These are phyloP conservation scores for Sinelater perroti DNA, from an alignment of 2,888 invertebrate species.

Conservation along the genomic window DNA sequence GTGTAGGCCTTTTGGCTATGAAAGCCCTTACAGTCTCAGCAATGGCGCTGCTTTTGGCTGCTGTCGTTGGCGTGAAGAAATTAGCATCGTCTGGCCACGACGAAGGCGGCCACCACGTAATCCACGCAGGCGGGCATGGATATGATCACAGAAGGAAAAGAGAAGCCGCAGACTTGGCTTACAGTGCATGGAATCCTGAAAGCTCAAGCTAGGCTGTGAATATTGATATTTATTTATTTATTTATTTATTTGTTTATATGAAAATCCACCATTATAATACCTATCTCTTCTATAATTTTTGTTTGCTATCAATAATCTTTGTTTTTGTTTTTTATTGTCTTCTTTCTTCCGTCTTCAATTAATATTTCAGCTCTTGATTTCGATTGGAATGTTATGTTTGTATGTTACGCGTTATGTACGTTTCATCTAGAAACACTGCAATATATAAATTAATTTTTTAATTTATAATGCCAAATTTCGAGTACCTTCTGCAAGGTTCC, in stretches of 20 bases:
- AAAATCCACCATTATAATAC: too few relatives aligned
- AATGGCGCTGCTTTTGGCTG: slow-evolving; percentile 77
- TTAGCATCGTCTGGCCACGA: slow-evolving; percentile 66
- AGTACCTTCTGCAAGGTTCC: slow-evolving; percentile 5
- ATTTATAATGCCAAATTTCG: slow-evolving; percentile 19
- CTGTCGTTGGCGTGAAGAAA: slow-evolving; percentile 79
- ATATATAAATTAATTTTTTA: slow-evolving; percentile 25
- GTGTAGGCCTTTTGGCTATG: slow-evolving; percentile 79
- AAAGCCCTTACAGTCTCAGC: slow-evolving; percentile 71
- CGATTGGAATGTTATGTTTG: too few relatives aligned
- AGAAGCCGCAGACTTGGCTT: slow-evolving; percentile 58
- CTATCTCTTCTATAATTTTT: not conserved
- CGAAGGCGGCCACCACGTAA: slow-evolving; percentile 62
- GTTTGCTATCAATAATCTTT: too few relatives aligned
- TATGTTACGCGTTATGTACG: slow-evolving; percentile 17
- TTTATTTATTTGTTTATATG: slow-evolving; percentile 35
- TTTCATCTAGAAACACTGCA: slow-evolving; percentile 20
- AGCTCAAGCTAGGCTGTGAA: slow-evolving; percentile 45
- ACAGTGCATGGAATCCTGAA: slow-evolving; percentile 61
- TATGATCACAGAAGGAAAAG: slow-evolving; percentile 64
- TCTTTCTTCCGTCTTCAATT: not conserved
- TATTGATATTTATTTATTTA: slow-evolving; percentile 34
- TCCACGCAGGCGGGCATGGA: slow-evolving; percentile 65
- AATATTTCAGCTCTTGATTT: too few relatives aligned
- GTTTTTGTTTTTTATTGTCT: slow-evolving; percentile 1